Evolutionary conservation across 2,113 vertebrate genomes (phyloP), one percentile per base, ranked within the genome.

Genomic region (Oreochromis niloticus): DNA sequence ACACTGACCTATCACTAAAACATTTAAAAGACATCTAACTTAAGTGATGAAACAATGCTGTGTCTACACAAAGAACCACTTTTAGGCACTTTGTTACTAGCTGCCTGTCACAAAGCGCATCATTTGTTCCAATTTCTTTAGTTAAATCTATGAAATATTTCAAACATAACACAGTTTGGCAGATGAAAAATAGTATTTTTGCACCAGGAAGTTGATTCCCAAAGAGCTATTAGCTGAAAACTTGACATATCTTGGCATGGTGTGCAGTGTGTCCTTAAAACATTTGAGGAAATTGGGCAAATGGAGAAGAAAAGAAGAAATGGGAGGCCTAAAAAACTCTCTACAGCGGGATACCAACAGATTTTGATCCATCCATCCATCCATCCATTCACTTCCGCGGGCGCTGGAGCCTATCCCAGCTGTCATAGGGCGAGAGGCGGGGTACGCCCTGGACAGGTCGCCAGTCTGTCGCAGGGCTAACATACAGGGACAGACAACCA

Each of bases 261-360:
- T 68, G 7, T 41, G 36, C 63, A 9, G n/a, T 24, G 63, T 41
- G 36, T 68, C n/a, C 63, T 71, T 43, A 71, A 71, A 71, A 4
- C n/a, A 43, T 16, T 71, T 43, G 9, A 71, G 5, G 66, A 71
- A 43, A 43, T 16, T 71, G 39, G 39, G 9, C 14, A 71, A 43
- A 16, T 39, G 5, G 0, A 9, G 36, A 24, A 24, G n/a, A 71
- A 71, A 71, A 71, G 12, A 41, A 0, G 5, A 71, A 71, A 9
- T 71, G 39, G 36, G 36, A 71, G 12, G 5, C 12, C 39, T 43
- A 43, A 71, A 71, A 71, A 16, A 24, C 39, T 71, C 36, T 43
- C n/a, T 43, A 71, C 39, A 43, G 66, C 39, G 24, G n/a, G n/a
- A 24, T 11, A 12, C 24, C 14, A 14, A 17, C 41, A 73, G 68